A percentile compares a stretch with the other conserved stretches of the same genome.
phyloP scores from a whole-genome alignment of 2,113 vertebrate genomes.

The Sisor rabdophorus region DNA sequence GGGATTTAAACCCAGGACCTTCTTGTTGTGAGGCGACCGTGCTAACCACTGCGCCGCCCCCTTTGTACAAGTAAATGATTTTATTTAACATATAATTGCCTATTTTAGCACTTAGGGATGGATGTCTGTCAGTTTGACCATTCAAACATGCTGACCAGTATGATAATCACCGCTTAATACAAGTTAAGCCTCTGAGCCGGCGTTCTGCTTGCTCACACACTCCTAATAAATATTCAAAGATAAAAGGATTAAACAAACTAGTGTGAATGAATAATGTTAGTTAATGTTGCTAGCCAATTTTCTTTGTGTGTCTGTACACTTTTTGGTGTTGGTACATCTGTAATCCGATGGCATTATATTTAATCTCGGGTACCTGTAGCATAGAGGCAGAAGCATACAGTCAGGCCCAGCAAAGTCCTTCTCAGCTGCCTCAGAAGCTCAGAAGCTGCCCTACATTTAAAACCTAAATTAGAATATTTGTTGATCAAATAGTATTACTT shows the following conservation, averaged over 20 bases:
- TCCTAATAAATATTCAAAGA: slow-evolving; percentile 53
- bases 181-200: slow-evolving; percentile 48
- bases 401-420: too few species aligned
- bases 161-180: slow-evolving; percentile 62
- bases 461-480: too few species aligned
- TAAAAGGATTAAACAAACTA: slow-evolving; percentile 70
- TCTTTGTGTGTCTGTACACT: neutral
- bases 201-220: slow-evolving; percentile 55
- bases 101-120: neutral
- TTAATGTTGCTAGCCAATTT: slow-evolving; percentile 57
- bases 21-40: too few species aligned
- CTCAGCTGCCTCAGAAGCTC: too few species aligned
- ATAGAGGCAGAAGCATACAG: too few species aligned
- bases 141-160: neutral
- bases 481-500: too few species aligned
- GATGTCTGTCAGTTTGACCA: slow-evolving; percentile 1
- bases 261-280: slow-evolving; percentile 63
- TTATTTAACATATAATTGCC: neutral
- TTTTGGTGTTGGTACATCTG: neutral
- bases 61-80: too few species aligned
- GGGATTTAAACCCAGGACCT: too few species aligned
- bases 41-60: too few species aligned
- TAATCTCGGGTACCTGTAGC: too few species aligned
- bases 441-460: too few species aligned
- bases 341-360: neutral